Evolutionary conservation across 2,797 vertebrate species (phyloP).

Genomic region (Sternotherus odoratus): DNA sequence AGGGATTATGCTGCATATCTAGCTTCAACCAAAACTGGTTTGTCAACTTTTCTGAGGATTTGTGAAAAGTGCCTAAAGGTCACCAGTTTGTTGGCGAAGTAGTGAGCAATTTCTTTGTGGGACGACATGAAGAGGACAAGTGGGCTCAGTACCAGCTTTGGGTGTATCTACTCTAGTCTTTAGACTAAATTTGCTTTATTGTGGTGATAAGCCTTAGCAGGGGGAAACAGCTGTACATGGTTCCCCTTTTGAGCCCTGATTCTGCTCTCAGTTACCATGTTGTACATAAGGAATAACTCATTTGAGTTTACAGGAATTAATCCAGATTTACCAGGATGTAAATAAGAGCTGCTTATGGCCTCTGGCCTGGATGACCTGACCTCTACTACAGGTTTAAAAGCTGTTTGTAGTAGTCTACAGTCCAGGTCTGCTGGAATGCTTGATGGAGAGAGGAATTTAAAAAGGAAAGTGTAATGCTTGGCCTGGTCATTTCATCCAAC

Average conservation of each 20-base stretch:
- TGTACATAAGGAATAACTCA: not conserved
- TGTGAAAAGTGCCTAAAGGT: not conserved
- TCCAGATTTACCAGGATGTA: not conserved
- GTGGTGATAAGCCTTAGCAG: not conserved
- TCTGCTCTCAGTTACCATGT: not conserved
- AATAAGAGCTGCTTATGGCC: not conserved
- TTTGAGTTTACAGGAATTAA: not conserved
- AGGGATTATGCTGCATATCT: not conserved
- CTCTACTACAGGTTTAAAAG: not conserved
- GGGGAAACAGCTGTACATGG: not conserved
- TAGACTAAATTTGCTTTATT: not conserved
- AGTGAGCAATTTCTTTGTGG: not conserved
- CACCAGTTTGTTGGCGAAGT: slow-evolving; percentile 32
- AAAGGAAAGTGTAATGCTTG: not conserved
- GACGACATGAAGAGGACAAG: not conserved
- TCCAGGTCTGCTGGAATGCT: not conserved
- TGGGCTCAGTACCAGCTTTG: not conserved
- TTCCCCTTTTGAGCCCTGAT: fast-evolving
- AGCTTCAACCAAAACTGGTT: slow-evolving; percentile 19
- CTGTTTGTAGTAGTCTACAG: not conserved
- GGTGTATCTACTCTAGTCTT: not conserved
- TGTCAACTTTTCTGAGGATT: slow-evolving; percentile 19
- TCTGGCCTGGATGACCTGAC: not conserved
- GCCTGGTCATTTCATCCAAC: not conserved
- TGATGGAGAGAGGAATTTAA: not conserved